Evolutionary conservation across 2,113 vertebrate species (phyloP).

Genomic region (Castor canadensis): DNA sequence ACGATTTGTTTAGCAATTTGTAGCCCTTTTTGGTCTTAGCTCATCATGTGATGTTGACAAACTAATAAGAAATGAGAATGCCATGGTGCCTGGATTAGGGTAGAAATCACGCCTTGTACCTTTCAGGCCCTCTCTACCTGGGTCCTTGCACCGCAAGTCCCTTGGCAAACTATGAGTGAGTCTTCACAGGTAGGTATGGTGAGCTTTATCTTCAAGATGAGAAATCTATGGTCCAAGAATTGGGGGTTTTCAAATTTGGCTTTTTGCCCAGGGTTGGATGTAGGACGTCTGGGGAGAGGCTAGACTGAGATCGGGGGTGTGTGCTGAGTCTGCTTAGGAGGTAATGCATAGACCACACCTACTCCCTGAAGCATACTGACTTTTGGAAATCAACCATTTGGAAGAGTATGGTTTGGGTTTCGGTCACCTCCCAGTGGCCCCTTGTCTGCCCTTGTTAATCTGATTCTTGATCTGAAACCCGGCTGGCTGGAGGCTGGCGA

Average conservation of each 20-base stretch:
- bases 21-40: constrained; percentile 30
- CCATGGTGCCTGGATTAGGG: background rate
- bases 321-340: background rate
- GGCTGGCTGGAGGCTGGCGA: constrained; percentile 47
- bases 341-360: background rate
- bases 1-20: constrained; percentile 51
- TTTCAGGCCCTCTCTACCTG: background rate
- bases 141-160: background rate
- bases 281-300: background rate
- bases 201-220: background rate
- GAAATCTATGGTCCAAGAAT: background rate
- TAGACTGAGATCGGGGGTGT: background rate
- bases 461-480: constrained; percentile 3
- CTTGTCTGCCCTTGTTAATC: constrained; percentile 47
- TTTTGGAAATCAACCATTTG: constrained; percentile 13
- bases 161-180: background rate
- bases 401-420: constrained; percentile 50
- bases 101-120: background rate
- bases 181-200: background rate
- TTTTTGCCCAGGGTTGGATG: background rate
- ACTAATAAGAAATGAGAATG: constrained; percentile 19
- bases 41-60: constrained; percentile 55
- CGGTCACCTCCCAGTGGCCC: background rate
- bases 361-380: background rate
- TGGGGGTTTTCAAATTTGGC: background rate